Evolutionary conservation across 2,113 vertebrate species (phyloP), one percentile per base, ranked within the genome.

Genomic region (Anser cygnoides): DNA sequence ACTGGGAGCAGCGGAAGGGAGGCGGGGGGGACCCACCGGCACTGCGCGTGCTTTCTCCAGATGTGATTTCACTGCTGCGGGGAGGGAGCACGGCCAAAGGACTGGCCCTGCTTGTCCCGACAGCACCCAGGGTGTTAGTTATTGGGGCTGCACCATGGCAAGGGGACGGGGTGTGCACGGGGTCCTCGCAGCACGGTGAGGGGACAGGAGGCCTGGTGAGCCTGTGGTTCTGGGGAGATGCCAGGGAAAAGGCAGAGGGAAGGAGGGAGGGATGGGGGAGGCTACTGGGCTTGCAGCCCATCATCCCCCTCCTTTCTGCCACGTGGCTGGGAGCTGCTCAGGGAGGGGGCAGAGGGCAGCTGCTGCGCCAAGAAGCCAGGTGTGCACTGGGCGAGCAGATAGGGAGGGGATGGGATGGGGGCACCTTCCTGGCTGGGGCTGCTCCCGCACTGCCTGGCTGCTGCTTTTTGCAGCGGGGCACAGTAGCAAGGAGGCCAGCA

Each of bases 41-140:
- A 84, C 63, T 3, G 59, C 55, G 72, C 41, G 9, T 71, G 77
- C 92, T 91, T 92, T 95, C 96, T 96, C 95, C 95, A 96, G 95
- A 96, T 92, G 92, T 96, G 96, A 96, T 96, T 96, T 96, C 95
- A 96, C 95, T 57, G 1, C 90, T 5, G 11, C 5, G n/a, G 91
- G 74, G 87, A 96, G 92, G 92, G 95, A 95, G 46, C 62, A 2
- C 8, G 9, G 93, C 96, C 96, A 96, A 95, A 52, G 90, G 81
- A 91, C 39, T 3, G 70, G 89, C 77, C 50, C 65, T 80, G 58
- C 89, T 95, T 68, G 16, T 77, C 91, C 57, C 11, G 11, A 13
- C 68, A 31, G 93, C 93, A 91, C 93, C 73, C 74, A 77, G 62
- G 43, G 49, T 3, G 8, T 96, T 96, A 96, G 90, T 96, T 93